Base-by-base conservation (phyloP, 92 coral and sea anemone species). In the Heliopora coerulea region DNA sequence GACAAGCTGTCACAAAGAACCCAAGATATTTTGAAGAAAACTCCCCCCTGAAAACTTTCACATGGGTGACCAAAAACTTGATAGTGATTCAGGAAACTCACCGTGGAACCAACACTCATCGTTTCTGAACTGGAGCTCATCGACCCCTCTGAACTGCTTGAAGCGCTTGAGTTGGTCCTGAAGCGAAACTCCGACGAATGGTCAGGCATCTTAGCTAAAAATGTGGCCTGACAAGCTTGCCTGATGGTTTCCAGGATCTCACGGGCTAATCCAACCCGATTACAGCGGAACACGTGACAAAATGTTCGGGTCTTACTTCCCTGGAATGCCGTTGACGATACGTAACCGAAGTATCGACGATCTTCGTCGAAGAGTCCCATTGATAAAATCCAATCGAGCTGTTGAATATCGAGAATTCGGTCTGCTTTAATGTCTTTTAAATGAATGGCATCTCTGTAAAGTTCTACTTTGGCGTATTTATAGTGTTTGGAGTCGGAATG, bases 281-380 rank as follows among this genome's bases (percentile, higher is more conserved):
- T 83, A 54, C 97, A 92, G n/a, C 97, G 96, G 82, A 89, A 92
- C 59, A 87, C 97, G 91, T 92, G 96, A 83, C 97, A 92, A 29
- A 56, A 85, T 88, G 90, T 89, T 78, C 88, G 82, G 70, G 97
- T 89, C 83, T 89, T 92, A 75, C 90, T 91, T 7, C 93, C 96
- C 69, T 92, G 97, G 24, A 86, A 84, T 14, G 97, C 97, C 59
- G 89, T 91, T 34, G 96, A 77, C 80, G 90, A 91, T 21, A 92
- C 87, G 82, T 89, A 92, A 31, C 96, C 97, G 86, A 92, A 92
- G 68, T 89, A 68, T 17, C 97, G 91, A 12, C 92, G 79, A 80
- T 92, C 97, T 17, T 85, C 85, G 75, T 84, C 89, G 82, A 89
- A 89, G 28, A 92, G 89, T 17, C 97, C 97, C 83, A 92, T 83